Percentiles rank a stretch among this genome's conserved stretches.
These are phyloP conservation scores for Periplaneta americana DNA, from an alignment of 1,140 invertebrate species.

Conservation along the genomic window DNA sequence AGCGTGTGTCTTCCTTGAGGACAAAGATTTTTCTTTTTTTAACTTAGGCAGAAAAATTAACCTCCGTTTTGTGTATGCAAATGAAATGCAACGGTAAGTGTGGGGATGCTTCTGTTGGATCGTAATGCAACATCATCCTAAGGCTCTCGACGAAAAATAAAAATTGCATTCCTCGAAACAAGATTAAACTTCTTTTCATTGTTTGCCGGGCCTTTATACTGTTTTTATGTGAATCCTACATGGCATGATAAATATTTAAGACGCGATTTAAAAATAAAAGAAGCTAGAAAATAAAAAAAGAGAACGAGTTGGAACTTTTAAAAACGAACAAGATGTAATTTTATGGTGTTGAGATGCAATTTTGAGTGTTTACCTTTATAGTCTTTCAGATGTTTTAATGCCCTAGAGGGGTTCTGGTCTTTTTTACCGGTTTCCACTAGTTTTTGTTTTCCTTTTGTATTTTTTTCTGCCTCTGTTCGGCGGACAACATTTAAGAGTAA, in stretches of 20 bases:
- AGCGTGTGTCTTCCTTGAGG: too few relatives aligned
- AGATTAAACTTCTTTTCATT: background rate
- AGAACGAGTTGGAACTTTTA: too few relatives aligned
- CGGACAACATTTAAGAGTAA: background rate
- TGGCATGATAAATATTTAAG: conserved; percentile 3
- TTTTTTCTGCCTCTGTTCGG: background rate
- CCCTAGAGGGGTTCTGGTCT: background rate
- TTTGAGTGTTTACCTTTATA: background rate
- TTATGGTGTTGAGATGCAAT: background rate
- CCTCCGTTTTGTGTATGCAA: background rate
- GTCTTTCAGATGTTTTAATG: background rate
- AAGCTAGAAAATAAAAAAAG: background rate
- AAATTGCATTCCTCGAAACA: background rate
- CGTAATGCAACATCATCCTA: background rate
- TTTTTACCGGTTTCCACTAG: background rate
- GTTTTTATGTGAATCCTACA: too few relatives aligned
- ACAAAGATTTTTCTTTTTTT: background rate
- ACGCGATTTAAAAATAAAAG: background rate
- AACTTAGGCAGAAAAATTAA: background rate
- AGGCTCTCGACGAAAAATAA: background rate
- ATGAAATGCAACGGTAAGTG: background rate
- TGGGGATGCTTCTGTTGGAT: background rate
- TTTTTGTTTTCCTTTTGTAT: background rate
- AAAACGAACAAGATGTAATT: background rate
- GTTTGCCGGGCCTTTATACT: background rate